These are phyloP conservation scores for Thymelicus acteon DNA, from an alignment of 2,888 invertebrate species.

Conservation along the genomic window DNA sequence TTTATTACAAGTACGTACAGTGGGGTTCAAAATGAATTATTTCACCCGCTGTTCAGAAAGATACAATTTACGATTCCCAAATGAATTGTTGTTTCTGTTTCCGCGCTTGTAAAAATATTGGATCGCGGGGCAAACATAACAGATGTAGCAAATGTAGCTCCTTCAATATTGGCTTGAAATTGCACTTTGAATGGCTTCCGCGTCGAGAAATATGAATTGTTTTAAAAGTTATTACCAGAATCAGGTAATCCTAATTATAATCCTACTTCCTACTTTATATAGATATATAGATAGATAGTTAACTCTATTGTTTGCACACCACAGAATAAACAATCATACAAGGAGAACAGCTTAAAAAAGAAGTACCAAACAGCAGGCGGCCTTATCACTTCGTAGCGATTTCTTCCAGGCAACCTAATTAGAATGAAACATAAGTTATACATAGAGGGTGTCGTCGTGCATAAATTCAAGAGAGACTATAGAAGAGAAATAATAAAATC, in stretches of 20 bases:
- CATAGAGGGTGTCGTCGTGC: too few relatives aligned
- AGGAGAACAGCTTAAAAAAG: too few relatives aligned
- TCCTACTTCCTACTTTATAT: too few relatives aligned
- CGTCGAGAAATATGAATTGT: background rate
- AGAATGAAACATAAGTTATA: too few relatives aligned
- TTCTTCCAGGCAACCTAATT: too few relatives aligned
- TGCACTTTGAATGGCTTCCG: conserved; percentile 16
- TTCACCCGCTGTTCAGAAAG: conserved; percentile 2
- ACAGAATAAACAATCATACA: too few relatives aligned
- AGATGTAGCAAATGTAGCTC: conserved; percentile 12
- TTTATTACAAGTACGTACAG: background rate
- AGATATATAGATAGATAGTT: too few relatives aligned
- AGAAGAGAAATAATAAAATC: too few relatives aligned
- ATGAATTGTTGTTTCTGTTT: conserved; percentile 29
- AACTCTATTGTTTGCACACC: too few relatives aligned
- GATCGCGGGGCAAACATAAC: background rate
- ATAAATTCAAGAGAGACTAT: too few relatives aligned
- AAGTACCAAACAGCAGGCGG: too few relatives aligned
- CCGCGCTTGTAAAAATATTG: conserved; percentile 14
- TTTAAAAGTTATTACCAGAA: background rate
- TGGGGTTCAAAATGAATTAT: background rate
- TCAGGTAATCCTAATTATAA: background rate
- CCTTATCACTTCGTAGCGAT: too few relatives aligned
- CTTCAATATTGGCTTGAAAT: conserved; percentile 15
- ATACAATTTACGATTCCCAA: conserved; percentile 20